Conservation (phyloP, 2,797 vertebrate genomes). For the Sebastes paucispinis region DNA sequence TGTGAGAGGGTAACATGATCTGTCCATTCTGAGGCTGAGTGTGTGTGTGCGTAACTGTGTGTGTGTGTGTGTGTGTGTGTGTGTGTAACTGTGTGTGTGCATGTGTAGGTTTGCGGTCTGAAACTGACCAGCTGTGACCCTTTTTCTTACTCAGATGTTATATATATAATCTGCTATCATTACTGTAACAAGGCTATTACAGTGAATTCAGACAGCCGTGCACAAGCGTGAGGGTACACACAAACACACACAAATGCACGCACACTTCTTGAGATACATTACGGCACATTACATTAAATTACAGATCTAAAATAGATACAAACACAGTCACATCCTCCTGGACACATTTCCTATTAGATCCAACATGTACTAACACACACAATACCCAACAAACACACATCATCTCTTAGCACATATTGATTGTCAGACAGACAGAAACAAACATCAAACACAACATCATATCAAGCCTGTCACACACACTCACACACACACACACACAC, state of each 20-base stretch:
- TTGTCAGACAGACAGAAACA: slow-evolving; percentile 3
- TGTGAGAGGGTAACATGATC: slow-evolving; percentile 52
- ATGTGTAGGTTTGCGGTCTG: neutral
- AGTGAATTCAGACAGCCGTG: slow-evolving; percentile 16
- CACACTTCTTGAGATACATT: neutral
- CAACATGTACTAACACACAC: neutral
- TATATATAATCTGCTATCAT: slow-evolving; percentile 29
- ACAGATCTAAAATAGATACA: slow-evolving; percentile 10
- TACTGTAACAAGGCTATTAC: slow-evolving; percentile 35
- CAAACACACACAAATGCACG: neutral
- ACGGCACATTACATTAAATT: neutral
- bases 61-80: neutral
- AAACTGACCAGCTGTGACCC: slow-evolving; percentile 16
- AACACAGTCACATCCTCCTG: slow-evolving; percentile 15
- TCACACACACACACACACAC: neutral
- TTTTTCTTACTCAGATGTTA: slow-evolving; percentile 17
- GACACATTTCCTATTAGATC: slow-evolving; percentile 4
- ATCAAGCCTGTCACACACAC: neutral
- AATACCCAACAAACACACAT: neutral
- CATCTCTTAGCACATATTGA: slow-evolving; percentile 7
- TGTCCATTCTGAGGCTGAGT: neutral
- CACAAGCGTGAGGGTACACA: neutral
- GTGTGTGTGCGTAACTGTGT: neutral
- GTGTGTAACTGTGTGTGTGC: neutral
- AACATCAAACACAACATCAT: slow-evolving; percentile 3